Evolutionary conservation across 2,113 vertebrate species (phyloP).

Genomic region (Indri indri): DNA sequence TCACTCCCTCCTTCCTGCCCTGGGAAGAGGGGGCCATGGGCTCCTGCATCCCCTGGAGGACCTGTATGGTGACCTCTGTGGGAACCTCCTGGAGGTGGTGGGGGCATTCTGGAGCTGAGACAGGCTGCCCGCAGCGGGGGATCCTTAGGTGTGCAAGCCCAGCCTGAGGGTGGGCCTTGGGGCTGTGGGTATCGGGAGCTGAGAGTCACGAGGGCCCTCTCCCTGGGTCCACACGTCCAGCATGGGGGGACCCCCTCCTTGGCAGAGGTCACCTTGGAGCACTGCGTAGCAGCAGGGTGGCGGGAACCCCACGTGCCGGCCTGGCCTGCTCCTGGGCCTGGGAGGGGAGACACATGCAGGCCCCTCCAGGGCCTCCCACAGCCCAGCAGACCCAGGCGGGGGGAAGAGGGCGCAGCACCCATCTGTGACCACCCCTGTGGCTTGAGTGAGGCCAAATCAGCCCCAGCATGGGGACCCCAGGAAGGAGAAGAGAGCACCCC

Average conservation of each 20-base stretch:
- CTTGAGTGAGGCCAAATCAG: fast-evolving
- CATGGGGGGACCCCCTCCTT: too few species aligned
- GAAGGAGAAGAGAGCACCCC: background rate
- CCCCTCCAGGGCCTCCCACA: background rate
- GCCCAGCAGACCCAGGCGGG: background rate
- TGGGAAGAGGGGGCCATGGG: background rate
- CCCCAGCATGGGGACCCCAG: fast-evolving
- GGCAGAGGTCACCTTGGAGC: background rate
- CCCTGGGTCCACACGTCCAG: fast-evolving
- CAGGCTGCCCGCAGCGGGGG: background rate
- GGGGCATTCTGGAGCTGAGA: background rate
- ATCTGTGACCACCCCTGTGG: fast-evolving
- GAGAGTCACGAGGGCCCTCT: background rate
- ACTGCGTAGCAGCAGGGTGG: background rate
- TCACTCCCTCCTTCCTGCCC: background rate
- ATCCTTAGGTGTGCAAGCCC: background rate
- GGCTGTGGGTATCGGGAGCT: fast-evolving
- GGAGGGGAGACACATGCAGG: background rate
- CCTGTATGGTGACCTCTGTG: too few species aligned
- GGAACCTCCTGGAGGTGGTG: fast-evolving
- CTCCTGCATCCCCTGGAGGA: background rate
- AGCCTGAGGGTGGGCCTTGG: background rate
- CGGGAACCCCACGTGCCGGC: background rate
- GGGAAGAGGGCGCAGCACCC: fast-evolving
- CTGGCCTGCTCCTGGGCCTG: fast-evolving